Base-by-base conservation (phyloP, 2,113 vertebrate genomes). In the Xyliphius kryptos region DNA sequence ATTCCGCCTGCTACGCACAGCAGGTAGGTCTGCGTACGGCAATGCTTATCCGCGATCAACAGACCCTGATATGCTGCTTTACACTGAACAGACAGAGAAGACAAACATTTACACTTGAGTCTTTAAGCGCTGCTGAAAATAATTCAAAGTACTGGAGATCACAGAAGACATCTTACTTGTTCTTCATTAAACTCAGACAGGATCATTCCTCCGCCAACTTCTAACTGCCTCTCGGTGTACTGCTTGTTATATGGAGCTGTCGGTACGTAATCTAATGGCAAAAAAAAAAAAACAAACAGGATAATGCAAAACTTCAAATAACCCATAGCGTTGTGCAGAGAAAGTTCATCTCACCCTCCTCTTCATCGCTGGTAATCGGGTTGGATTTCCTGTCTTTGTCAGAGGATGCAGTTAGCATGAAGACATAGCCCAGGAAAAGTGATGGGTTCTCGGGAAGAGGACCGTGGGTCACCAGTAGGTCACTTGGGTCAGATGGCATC, bases 11-110 rank as follows among this genome's bases (percentile, higher is more conserved):
- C 94, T 85, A 99, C 77, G 76, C 95, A 97, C 82, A 95, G 83
- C 79, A 98, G 81, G 78, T 96, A 99, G 63, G 93, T 93, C 80
- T 87, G 89, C 51, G 91, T 97, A 11, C 88, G 91, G 77, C 95
- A 97, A 12, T 95, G 95, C 77, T 94, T 92, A 78, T 99, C 95
- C 0, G 94, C 92, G n/a, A 99, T 95, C 51, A 99, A 81, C 46
- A 99, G 87, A 74, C 92, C 96, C 83, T 95, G 91, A 67, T 92
- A 95, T 0, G 92, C 93, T 0, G 91, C 91, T 14, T 88, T 92
- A 74, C 95, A 96, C 96, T 98, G n/a, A n/a, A n/a, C n/a, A n/a
- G n/a, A n/a, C n/a, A n/a, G n/a, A n/a, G n/a, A n/a, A n/a, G n/a
- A n/a, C n/a, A n/a, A n/a, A n/a, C n/a, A n/a, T n/a, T n/a, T n/a